Base-by-base conservation (phyloP, 2,113 vertebrate genomes). In the Petaurus breviceps region DNA sequence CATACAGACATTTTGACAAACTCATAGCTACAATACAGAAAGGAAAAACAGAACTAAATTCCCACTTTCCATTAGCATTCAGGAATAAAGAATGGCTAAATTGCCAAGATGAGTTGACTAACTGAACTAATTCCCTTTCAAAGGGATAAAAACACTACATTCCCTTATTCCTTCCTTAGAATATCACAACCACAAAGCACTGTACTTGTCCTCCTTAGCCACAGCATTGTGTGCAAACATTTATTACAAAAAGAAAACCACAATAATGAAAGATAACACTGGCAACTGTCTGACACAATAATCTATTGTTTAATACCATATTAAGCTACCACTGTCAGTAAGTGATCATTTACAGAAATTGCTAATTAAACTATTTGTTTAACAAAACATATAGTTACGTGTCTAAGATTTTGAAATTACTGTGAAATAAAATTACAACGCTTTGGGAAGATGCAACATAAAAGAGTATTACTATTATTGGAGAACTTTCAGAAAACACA, bases 401-500 rank as follows among this genome's bases (percentile, higher is more conserved):
- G 92, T 94, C 50, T 94, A 95, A 96, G 23, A 46, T 95, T 91
- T 95, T 98, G n/a, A 97, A 94, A 95, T 94, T 97, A 92, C 11
- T 57, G 95, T 96, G 93, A 96, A 96, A 96, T 19, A 97, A 89
- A 97, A 96, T 93, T 92, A 61, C 91, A 90, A 77, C 50, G 26
- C n/a, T 95, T 95, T 16, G 94, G 95, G n/a, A 94, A 95, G 7
- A 25, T 93, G 11, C 4, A 55, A 92, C 43, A 95, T 90, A 94
- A 93, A 93, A 68, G 54, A 43, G 24, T 37, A 96, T 92, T 84
- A 96, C n/a, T 90, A 92, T 92, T 52, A 95, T 50, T 77, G 96
- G 96, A 95, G 97, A 94, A 51, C 31, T 90, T 98, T 97, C 77
- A 94, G 89, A 96, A 97, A 97, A 92, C 95, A 94, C 96, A 97